These are phyloP conservation scores for Saxidomus purpurata DNA, from an alignment of 1,140 invertebrate genomes.

Conservation along the genomic window DNA sequence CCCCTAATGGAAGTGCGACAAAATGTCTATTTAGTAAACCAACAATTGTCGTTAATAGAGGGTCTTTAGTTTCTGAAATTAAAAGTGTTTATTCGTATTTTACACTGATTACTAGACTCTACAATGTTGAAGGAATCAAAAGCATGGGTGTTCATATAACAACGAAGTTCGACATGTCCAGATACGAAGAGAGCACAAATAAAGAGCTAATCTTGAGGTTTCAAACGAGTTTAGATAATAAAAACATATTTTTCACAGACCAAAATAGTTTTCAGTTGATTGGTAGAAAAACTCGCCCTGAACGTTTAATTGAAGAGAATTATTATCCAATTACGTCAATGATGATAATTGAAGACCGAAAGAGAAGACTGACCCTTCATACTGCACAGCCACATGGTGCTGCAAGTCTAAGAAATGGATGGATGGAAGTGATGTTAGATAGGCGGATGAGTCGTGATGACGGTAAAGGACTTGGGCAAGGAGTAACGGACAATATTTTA, in stretches of 20 bases:
- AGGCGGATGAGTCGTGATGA: slow-evolving; percentile 94
- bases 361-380: slow-evolving; percentile 90
- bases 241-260: slow-evolving; percentile 94
- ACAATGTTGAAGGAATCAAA: slow-evolving; percentile 35
- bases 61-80: slow-evolving; percentile 92
- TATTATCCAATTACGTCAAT: slow-evolving; percentile 95
- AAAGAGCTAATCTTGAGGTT: slow-evolving; percentile 92
- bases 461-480: slow-evolving; percentile 95
- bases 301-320: slow-evolving; percentile 93
- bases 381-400: slow-evolving; percentile 95
- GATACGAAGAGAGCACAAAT: neutral
- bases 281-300: slow-evolving; percentile 89
- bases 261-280: slow-evolving; percentile 94
- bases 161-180: slow-evolving; percentile 85
- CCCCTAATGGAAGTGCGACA: slow-evolving; percentile 79
- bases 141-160: slow-evolving; percentile 91
- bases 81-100: slow-evolving; percentile 87
- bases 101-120: slow-evolving; percentile 76
- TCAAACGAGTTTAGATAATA: slow-evolving; percentile 90
- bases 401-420: slow-evolving; percentile 93
- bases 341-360: slow-evolving; percentile 93
- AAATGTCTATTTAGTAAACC: neutral
- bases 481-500: slow-evolving; percentile 94
- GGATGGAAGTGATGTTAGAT: slow-evolving; percentile 95
- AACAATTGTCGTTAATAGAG: neutral